Evolutionary conservation across 2,113 vertebrate genomes (phyloP), one percentile per base, ranked within the genome.

Genomic region (Cyanoramphus novaezelandiae): DNA sequence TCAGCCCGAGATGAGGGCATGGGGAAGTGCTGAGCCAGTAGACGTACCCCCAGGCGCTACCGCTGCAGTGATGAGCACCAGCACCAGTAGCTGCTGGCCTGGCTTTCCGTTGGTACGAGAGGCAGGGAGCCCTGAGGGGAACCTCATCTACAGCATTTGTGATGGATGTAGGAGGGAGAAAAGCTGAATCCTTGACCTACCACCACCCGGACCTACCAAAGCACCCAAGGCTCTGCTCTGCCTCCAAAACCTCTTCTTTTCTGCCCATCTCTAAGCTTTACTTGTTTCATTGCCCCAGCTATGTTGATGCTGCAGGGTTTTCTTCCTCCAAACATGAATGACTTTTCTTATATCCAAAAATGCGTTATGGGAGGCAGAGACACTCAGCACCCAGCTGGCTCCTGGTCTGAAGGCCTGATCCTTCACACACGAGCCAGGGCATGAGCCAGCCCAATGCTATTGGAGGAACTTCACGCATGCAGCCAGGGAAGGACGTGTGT

Each of bases 391-490:
- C 18, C 62, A 52, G 41, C 18, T 21, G 44, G 43, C 29, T 88
- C 18, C 50, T 19, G 18, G 9, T 67, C 23, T 6, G 18, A 67
- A 46, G 19, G 44, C 41, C 59, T 0, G 0, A 18, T 68, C 68
- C 31, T 57, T 41, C 64, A 14, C 9, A 2, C 80, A 8, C 10
- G 50, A 76, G 50, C 59, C 37, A 82, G 28, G 60, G 53, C 27
- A n/a, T 96, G 96, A 96, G 93, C 86, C 92, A 96, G 70, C 52
- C 70, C 62, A 44, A 85, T 76, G 88, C 91, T 93, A 92, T 96
- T 28, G 1, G 82, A 96, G 83, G 93, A 93, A 96, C 90, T 91
- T 60, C 65, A 28, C 59, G 43, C 62, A 50, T 18, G 77, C 49
- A n/a, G 31, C 57, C 49, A 19, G 62, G 60, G 83, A 77, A 84